These are phyloP conservation scores for Drosophila yakuba DNA, from an alignment of 1,140 invertebrate species.

Conservation along the genomic window DNA sequence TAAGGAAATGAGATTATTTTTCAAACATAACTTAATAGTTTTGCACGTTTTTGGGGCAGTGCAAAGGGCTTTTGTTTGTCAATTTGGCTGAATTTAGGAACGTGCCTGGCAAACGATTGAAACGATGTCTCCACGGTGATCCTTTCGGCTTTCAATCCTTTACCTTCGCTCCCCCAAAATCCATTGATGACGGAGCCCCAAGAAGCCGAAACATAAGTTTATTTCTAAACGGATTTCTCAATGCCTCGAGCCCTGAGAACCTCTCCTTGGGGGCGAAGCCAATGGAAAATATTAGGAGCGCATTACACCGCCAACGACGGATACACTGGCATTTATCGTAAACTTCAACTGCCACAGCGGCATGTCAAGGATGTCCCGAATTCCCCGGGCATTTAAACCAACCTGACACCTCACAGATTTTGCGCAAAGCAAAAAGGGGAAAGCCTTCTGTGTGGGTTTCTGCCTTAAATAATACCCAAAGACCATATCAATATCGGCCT, in stretches of 20 bases:
- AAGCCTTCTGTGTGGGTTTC: too few relatives aligned
- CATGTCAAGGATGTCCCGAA: slow-evolving; percentile 72
- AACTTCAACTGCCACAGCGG: slow-evolving; percentile 74
- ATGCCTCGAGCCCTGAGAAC: slow-evolving; percentile 16
- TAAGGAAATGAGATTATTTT: too few relatives aligned
- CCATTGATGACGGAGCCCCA: slow-evolving; percentile 5
- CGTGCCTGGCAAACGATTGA: slow-evolving; percentile 47
- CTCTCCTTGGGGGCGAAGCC: slow-evolving; percentile 24
- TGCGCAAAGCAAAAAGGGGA: background rate
- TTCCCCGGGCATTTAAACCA: slow-evolving; percentile 68
- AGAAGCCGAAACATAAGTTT: slow-evolving; percentile 49
- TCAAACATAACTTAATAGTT: too few relatives aligned
- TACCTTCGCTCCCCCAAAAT: slow-evolving; percentile 1
- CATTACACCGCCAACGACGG: slow-evolving; percentile 59
- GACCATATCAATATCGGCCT: slow-evolving; percentile 68
- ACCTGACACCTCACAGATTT: slow-evolving; percentile 71
- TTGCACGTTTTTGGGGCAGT: background rate
- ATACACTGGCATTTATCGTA: slow-evolving; percentile 75
- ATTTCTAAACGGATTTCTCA: slow-evolving; percentile 60
- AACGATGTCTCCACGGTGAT: slow-evolving; percentile 52
- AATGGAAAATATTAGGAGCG: slow-evolving; percentile 67
- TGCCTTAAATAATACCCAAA: slow-evolving; percentile 38
- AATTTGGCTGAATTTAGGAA: slow-evolving; percentile 67
- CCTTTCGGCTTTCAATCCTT: slow-evolving; percentile 59
- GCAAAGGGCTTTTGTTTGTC: slow-evolving; percentile 64